Conservation (phyloP, 2,888 invertebrate genomes). For the Acleris literana region DNA sequence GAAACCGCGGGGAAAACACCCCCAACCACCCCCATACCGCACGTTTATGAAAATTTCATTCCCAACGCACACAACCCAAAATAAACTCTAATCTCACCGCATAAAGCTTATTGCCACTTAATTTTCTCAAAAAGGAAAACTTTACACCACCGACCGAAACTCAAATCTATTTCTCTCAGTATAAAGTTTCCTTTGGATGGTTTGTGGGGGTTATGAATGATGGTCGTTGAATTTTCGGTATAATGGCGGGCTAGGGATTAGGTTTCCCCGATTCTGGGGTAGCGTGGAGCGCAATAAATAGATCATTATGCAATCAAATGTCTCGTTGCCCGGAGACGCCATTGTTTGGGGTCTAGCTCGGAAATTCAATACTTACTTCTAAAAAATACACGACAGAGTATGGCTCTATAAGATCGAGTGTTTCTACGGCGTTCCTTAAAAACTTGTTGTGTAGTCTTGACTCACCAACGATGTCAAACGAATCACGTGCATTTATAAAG, state of each 20-base stretch:
- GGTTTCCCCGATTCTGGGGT: constrained; percentile 73
- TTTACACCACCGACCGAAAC: constrained; percentile 42
- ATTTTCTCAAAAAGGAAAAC: constrained; percentile 59
- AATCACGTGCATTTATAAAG: too few species aligned
- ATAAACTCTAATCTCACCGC: constrained; percentile 67
- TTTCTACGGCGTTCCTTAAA: too few species aligned
- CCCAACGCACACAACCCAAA: constrained; percentile 69
- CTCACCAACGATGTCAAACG: too few species aligned
- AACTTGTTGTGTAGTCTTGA: too few species aligned
- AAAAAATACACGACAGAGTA: too few species aligned
- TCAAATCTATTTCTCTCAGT: constrained; percentile 55
- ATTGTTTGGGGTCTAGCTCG: constrained; percentile 11
- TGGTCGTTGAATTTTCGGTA: constrained; percentile 69
- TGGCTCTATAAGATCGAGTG: too few species aligned
- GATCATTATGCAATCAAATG: constrained; percentile 76
- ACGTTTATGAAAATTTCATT: constrained; percentile 82
- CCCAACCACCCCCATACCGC: constrained; percentile 43
- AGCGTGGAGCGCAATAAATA: constrained; percentile 73
- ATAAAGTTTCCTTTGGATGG: constrained; percentile 57
- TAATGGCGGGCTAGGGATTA: constrained; percentile 79
- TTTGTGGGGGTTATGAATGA: constrained; percentile 58
- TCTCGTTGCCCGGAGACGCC: constrained; percentile 42
- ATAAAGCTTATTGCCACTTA: constrained; percentile 71
- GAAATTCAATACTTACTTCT: neutral
- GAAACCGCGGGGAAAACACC: constrained; percentile 65